A percentile compares a stretch with the other conserved stretches of the same genome.
These are phyloP conservation scores for Sceliomorpha sp. DNA, from an alignment of 2,888 invertebrate genomes.

Conservation along the genomic window DNA sequence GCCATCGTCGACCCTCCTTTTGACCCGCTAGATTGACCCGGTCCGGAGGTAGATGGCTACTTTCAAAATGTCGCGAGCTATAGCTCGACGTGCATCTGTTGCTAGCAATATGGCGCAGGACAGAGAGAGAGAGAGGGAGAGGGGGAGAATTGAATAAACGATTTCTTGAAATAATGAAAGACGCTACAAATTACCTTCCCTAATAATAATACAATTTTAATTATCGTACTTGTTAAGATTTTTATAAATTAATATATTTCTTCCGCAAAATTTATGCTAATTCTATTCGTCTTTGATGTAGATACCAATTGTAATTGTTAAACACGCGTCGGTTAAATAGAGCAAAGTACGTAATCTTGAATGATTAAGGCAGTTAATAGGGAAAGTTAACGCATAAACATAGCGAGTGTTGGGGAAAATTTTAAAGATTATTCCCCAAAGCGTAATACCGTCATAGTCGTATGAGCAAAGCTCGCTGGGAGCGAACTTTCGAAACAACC, in stretches of 20 bases:
- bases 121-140: too few relatives aligned
- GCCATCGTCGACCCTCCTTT: conserved; percentile 33
- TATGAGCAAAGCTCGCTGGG: conserved; percentile 25
- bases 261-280: too few relatives aligned
- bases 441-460: conserved; percentile 25
- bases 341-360: conserved; percentile 24
- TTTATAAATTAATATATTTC: too few relatives aligned
- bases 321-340: conserved; percentile 15
- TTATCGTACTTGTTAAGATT: too few relatives aligned
- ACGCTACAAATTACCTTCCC: too few relatives aligned
- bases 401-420: conserved; percentile 20
- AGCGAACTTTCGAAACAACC: conserved; percentile 37
- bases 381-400: conserved; percentile 41
- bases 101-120: conserved; percentile 18
- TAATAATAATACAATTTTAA: too few relatives aligned
- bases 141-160: too few relatives aligned
- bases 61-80: conserved; percentile 12
- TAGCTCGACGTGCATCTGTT: conserved; percentile 29
- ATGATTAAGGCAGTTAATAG: conserved; percentile 40
- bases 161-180: too few relatives aligned
- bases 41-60: conserved; percentile 21
- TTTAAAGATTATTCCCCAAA: conserved; percentile 44
- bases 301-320: too few relatives aligned
- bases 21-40: conserved; percentile 5
- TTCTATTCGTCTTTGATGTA: too few relatives aligned